These are phyloP conservation scores for Leptosomus discolor DNA, from an alignment of 2,113 vertebrate species.

Conservation along the genomic window DNA sequence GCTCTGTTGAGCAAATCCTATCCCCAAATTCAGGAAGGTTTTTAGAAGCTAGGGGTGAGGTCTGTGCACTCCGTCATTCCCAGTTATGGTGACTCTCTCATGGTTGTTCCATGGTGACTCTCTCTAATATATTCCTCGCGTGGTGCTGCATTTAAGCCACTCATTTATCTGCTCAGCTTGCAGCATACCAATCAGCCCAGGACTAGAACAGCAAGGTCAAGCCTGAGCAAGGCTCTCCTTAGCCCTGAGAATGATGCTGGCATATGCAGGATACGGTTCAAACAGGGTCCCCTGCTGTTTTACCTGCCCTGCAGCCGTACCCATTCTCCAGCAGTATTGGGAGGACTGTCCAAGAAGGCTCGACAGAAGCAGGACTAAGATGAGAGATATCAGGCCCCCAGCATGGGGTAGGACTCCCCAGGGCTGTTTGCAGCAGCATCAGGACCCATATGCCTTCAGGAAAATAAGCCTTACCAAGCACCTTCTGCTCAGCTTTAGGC, in stretches of 20 bases:
- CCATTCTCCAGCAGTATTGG: neutral
- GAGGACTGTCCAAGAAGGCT: neutral
- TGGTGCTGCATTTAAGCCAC: conserved; percentile 27
- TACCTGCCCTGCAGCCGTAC: neutral
- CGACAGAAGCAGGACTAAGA: neutral
- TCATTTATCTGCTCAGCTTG: neutral
- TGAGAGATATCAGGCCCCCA: neutral
- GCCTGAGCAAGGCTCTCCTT: neutral
- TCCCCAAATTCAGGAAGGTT: neutral
- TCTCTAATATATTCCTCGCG: neutral
- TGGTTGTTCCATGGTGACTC: neutral
- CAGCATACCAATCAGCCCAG: conserved; percentile 31
- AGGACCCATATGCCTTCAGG: neutral
- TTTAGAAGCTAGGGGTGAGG: neutral
- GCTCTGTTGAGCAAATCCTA: neutral
- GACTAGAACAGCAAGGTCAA: conserved; percentile 38
- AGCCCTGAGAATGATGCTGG: neutral
- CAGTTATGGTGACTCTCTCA: neutral
- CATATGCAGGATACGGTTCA: neutral
- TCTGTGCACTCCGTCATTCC: neutral
- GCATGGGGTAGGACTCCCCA: neutral
- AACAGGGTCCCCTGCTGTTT: neutral
- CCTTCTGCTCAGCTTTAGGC: neutral
- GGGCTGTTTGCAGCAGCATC: neutral
- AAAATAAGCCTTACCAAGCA: neutral